A percentile compares a stretch with the other conserved stretches of the same genome.
Conservation (phyloP, 2,113 vertebrate species). For the Bostrychus sinensis region DNA sequence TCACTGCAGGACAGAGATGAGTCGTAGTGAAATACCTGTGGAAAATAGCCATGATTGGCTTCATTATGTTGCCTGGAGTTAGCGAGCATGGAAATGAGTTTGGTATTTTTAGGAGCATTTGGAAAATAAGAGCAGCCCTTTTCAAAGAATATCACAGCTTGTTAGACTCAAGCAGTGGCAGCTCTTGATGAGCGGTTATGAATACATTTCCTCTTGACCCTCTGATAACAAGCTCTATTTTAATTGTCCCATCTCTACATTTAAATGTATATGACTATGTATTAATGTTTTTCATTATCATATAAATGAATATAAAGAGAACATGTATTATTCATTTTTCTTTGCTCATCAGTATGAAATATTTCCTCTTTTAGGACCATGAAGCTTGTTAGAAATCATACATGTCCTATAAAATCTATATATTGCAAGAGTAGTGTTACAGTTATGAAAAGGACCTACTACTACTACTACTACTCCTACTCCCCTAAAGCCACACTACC, state of each 20-base stretch:
- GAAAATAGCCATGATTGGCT: constrained; percentile 61
- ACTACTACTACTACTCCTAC: no score
- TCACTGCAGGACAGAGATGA: constrained; percentile 48
- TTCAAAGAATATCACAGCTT: constrained; percentile 32
- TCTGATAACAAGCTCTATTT: constrained; percentile 38
- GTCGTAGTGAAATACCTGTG: constrained; percentile 54
- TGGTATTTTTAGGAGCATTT: constrained; percentile 48
- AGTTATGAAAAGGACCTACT: no score
- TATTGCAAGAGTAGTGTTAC: no score
- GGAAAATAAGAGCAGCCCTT: constrained; percentile 14
- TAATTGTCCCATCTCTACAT: constrained; percentile 18
- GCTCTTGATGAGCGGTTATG: constrained; percentile 39
- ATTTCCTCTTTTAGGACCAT: constrained; percentile 11
- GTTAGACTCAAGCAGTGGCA: constrained; percentile 30
- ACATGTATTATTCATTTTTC: constrained; percentile 3
- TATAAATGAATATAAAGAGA: constrained; percentile 16
- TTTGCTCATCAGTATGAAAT: neutral
- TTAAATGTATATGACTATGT: constrained; percentile 27
- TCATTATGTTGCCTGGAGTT: constrained; percentile 51
- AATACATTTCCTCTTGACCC: constrained; percentile 43
- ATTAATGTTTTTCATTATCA: constrained; percentile 6
- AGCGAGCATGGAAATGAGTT: constrained; percentile 53
- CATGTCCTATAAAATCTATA: no score
- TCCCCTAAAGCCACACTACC: no score
- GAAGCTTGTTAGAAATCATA: no score